Base-by-base conservation (phyloP, 2,888 invertebrate genomes). In the Lobophora halterata region DNA sequence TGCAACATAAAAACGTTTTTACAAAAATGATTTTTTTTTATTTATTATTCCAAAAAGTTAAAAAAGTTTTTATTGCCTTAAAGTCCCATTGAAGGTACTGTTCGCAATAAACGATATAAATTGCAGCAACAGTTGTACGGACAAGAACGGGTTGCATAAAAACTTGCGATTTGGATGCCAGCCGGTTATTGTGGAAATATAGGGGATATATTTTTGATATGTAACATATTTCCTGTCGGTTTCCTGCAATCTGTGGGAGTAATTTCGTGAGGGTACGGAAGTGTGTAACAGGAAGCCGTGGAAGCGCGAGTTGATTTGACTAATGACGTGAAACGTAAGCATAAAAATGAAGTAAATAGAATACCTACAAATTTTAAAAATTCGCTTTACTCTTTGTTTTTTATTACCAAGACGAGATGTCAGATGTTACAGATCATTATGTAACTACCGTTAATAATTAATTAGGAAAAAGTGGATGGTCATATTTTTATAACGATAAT, bases 151-250 rank as follows among this genome's bases (percentile, higher is more conserved):
- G 13, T 32, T 72, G 58, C 57, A 66, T 65, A 67, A 71, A 77
- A 73, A 70, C 59, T 56, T 59, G 58, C 50, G 57, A 63, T 66
- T 67, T 58, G 47, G 65, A 60, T 71, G 71, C 74, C 74, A 71
- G 66, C 60, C 71, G 62, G 42, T 43, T 36, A 38, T 13, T 32
- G 24, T 30, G 39, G 21, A 40, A 49, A 57, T 28, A 53, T 21
- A 62, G 46, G 55, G 53, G 11, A 6, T 1, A n/a, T 5, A 16
- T 27, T 27, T 1, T n/a, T 5, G 16, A 5, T n/a, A n/a, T n/a
- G n/a, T n/a, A n/a, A n/a, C n/a, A n/a, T n/a, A n/a, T n/a, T n/a
- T n/a, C n/a, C n/a, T n/a, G n/a, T n/a, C n/a, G n/a, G n/a, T n/a
- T n/a, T n/a, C n/a, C n/a, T n/a, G n/a, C n/a, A n/a, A n/a, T n/a